Percentiles rank a stretch among this genome's conserved stretches.
Conservation (phyloP, 2,113 vertebrate species). For the Pungitius pungitius region DNA sequence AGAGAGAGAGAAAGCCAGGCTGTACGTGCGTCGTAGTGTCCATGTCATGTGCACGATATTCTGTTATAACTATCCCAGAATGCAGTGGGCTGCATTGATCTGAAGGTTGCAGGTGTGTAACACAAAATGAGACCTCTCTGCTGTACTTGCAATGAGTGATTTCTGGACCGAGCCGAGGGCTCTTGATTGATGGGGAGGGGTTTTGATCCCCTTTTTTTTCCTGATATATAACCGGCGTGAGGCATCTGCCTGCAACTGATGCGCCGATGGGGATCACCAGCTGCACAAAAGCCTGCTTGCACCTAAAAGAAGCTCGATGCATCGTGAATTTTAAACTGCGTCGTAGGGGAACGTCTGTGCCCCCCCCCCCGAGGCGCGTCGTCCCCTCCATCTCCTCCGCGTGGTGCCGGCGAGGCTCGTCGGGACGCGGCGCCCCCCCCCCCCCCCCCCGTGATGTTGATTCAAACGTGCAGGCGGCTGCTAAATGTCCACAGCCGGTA, state of each 20-base stretch:
- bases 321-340: constrained; percentile 3
- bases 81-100: background rate
- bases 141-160: background rate
- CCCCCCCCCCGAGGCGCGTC: background rate
- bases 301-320: background rate
- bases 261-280: background rate
- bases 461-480: constrained; percentile 67
- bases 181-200: background rate
- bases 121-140: background rate
- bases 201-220: no score
- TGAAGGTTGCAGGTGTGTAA: background rate
- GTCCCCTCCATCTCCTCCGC: background rate
- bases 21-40: background rate
- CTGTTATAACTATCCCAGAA: background rate
- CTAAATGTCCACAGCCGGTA: constrained; percentile 70
- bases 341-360: background rate
- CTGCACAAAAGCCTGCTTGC: background rate
- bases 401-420: no score
- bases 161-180: background rate
- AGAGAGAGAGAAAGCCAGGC: background rate
- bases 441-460: constrained; percentile 49
- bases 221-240: no score
- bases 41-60: background rate
- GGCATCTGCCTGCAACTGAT: background rate
- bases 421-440: no score